Conservation (phyloP, 2,888 invertebrate species). For the Trachelus stipa region DNA sequence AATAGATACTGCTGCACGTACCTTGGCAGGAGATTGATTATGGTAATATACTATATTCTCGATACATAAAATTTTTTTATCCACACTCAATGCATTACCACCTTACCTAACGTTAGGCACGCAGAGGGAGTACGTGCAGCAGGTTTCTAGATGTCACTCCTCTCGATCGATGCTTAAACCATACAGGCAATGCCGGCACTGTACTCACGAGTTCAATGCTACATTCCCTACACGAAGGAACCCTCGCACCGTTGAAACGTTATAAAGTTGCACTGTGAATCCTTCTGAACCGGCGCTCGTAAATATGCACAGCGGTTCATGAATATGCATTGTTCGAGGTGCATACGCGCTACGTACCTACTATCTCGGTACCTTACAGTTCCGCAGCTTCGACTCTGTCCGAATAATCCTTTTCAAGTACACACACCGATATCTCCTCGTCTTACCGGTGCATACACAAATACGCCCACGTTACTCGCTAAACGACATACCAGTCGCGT, state of each 20-base stretch:
- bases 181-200: not conserved
- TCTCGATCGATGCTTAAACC: not conserved
- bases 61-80: not conserved
- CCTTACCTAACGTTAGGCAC: no score
- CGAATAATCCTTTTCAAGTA: not conserved
- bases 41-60: not conserved
- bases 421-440: not conserved
- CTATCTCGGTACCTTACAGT: not conserved
- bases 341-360: not conserved
- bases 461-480: not conserved
- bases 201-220: not conserved
- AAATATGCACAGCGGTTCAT: constrained; percentile 49
- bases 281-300: constrained; percentile 48
- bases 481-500: not conserved
- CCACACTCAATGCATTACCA: not conserved
- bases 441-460: not conserved
- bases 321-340: constrained; percentile 42
- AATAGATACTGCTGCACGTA: not conserved
- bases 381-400: not conserved
- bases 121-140: not conserved
- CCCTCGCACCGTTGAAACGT: constrained; percentile 28
- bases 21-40: not conserved
- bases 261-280: constrained; percentile 49
- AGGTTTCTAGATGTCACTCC: not conserved
- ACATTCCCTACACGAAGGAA: not conserved